Evolutionary conservation across 2,888 invertebrate species (phyloP).

Genomic region (Barypeithes pellucidus): DNA sequence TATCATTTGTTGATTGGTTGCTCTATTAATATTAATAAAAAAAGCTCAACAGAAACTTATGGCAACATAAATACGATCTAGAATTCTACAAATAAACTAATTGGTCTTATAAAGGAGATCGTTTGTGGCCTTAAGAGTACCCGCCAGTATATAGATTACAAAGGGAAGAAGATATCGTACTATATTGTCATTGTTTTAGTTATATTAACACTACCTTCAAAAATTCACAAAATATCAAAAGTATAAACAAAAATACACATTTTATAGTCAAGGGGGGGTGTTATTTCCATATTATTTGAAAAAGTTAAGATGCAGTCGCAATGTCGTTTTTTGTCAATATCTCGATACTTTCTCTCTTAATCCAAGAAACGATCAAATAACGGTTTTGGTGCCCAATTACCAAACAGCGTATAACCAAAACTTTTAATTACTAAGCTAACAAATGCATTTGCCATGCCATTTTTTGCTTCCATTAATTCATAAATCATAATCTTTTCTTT

Average conservation of each 20-base stretch:
- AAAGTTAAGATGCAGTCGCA: no score
- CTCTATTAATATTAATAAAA: constrained; percentile 4
- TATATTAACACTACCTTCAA: constrained; percentile 32
- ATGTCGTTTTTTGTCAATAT: no score
- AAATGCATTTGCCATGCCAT: no score
- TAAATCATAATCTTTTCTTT: no score
- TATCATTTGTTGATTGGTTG: not conserved
- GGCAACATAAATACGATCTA: constrained; percentile 46
- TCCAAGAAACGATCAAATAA: no score
- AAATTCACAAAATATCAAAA: constrained; percentile 1
- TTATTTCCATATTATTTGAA: no score
- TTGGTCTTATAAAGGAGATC: constrained; percentile 51
- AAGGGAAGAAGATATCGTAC: constrained; percentile 49
- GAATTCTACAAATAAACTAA: constrained; percentile 47
- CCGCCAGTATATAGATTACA: constrained; percentile 21
- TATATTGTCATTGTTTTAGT: constrained; percentile 52
- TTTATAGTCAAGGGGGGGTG: no score
- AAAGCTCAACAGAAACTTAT: constrained; percentile 25
- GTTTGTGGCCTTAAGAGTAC: constrained; percentile 33
- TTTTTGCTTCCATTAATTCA: no score
- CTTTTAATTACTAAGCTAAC: no score
- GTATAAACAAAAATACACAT: constrained; percentile 14
- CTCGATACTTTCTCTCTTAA: no score
- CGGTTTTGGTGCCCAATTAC: no score
- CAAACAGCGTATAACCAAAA: no score